Percentiles rank a stretch among this genome's conserved stretches.
These are phyloP conservation scores for Anastrepha ludens DNA, from an alignment of 1,140 invertebrate species.

Conservation along the genomic window DNA sequence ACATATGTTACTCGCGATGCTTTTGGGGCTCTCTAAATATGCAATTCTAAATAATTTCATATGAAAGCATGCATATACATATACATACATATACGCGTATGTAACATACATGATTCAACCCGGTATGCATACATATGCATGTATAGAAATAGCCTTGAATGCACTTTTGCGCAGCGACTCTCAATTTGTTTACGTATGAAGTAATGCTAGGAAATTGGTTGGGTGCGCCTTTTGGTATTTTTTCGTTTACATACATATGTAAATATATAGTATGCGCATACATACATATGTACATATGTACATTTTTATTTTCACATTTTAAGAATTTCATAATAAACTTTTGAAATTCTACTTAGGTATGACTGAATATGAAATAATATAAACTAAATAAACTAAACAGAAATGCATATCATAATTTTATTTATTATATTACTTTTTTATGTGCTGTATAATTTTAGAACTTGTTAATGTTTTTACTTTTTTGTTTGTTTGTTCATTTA, in stretches of 20 bases:
- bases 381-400: too few relatives aligned
- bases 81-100: background rate
- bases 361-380: too few relatives aligned
- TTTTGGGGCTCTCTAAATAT: background rate
- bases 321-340: too few relatives aligned
- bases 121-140: background rate
- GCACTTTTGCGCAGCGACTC: conserved; percentile 38
- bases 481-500: too few relatives aligned
- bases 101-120: background rate
- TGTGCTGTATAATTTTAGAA: too few relatives aligned
- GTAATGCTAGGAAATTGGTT: conserved; percentile 9
- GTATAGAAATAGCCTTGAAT: conserved; percentile 27
- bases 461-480: too few relatives aligned
- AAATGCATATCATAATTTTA: too few relatives aligned
- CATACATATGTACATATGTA: background rate
- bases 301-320: too few relatives aligned
- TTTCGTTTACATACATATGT: background rate
- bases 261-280: background rate
- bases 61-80: background rate
- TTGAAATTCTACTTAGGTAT: too few relatives aligned
- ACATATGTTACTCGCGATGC: background rate
- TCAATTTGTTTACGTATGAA: conserved; percentile 38
- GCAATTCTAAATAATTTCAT: background rate
- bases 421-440: too few relatives aligned
- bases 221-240: background rate